A percentile compares a stretch with the other conserved stretches of the same genome.
Conservation (phyloP, 2,113 vertebrate genomes). For the Aleadryas rufinucha region DNA sequence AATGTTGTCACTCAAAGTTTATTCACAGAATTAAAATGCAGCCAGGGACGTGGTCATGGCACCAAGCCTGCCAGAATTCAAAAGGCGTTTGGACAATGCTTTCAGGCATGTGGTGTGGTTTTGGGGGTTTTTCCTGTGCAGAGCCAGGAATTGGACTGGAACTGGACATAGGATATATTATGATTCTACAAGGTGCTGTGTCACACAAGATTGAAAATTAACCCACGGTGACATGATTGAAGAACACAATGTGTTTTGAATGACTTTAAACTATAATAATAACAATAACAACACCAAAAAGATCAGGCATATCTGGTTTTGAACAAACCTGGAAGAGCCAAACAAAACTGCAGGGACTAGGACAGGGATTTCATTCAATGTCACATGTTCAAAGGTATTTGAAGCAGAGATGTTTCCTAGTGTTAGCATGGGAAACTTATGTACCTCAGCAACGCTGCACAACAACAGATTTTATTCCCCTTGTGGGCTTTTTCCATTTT, state of each 20-base stretch:
- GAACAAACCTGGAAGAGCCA: neutral
- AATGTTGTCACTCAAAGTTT: neutral
- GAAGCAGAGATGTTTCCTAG: neutral
- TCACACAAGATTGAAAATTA: neutral
- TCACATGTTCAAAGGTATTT: neutral
- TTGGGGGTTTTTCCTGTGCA: neutral
- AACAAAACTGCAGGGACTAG: neutral
- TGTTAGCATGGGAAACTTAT: neutral
- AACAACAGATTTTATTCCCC: neutral
- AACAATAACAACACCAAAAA: neutral
- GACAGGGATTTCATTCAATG: neutral
- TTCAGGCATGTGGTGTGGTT: fast-evolving
- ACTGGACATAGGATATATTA: neutral
- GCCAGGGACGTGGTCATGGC: neutral
- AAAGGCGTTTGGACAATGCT: neutral
- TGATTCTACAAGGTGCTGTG: neutral
- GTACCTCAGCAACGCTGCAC: neutral
- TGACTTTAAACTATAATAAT: neutral
- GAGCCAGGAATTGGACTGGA: neutral
- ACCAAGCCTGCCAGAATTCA: neutral
- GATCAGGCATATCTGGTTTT: neutral
- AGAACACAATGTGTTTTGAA: neutral
- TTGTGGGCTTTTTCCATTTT: neutral
- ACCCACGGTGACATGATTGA: neutral
- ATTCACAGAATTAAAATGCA: neutral